Evolutionary conservation across 2,113 vertebrate genomes (phyloP).

Genomic region (Actenoides lindsayi): DNA sequence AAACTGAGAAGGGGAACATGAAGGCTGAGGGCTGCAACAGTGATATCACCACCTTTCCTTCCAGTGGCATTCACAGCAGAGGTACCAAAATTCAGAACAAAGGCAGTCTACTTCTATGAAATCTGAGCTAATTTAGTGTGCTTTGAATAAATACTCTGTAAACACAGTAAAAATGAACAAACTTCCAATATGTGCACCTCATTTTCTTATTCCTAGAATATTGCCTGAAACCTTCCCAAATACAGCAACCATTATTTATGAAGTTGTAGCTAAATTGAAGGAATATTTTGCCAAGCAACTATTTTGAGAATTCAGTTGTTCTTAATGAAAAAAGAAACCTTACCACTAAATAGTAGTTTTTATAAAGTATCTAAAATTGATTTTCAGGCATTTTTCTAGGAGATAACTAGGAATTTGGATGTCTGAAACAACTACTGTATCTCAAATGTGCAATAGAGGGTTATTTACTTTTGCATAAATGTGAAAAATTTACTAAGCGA

Average conservation of each 20-base stretch:
- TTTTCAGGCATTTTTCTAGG: not conserved
- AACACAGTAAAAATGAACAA: not conserved
- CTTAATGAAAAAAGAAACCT: not conserved
- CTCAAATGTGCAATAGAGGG: not conserved
- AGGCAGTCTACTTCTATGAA: not conserved
- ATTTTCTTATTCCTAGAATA: conserved; percentile 30
- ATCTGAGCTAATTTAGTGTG: not conserved
- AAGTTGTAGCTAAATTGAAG: not conserved
- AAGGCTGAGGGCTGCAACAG: not conserved
- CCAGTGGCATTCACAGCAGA: not conserved
- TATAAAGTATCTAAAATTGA: not conserved
- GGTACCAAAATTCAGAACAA: not conserved
- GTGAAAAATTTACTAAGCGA: not conserved
- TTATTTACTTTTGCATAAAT: not conserved
- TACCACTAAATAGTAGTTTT: not conserved
- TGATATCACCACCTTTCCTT: not conserved
- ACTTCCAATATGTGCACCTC: not conserved
- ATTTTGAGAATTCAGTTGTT: not conserved
- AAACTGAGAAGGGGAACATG: not conserved
- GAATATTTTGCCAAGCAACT: not conserved
- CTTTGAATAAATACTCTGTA: not conserved
- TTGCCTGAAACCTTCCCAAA: not conserved
- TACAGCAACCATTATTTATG: not conserved
- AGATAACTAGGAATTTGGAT: not conserved
- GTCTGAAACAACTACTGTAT: not conserved